Evolutionary conservation across 2,888 invertebrate species (phyloP).

Genomic region (Notodonta dromedarius): DNA sequence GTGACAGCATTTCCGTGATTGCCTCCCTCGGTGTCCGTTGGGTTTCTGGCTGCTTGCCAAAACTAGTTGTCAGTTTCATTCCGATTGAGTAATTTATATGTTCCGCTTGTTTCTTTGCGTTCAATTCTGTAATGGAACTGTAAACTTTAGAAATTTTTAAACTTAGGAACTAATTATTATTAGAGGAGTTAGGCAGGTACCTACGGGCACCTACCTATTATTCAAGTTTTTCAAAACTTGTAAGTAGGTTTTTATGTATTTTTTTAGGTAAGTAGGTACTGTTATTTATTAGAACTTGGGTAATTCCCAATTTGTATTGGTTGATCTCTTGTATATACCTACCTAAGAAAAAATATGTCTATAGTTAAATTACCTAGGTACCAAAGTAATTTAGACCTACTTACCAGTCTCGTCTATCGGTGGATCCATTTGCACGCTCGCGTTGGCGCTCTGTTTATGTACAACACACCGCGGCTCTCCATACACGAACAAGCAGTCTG

Average conservation of each 20-base stretch:
- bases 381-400: slow-evolving; percentile 2
- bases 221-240: too few relatives aligned
- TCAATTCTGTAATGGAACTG: slow-evolving; percentile 24
- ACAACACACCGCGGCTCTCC: slow-evolving; percentile 55
- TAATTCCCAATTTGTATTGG: too few relatives aligned
- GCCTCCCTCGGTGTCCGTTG: slow-evolving; percentile 4
- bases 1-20: slow-evolving; percentile 32
- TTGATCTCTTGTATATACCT: background rate
- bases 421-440: slow-evolving; percentile 36
- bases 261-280: too few relatives aligned
- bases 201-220: too few relatives aligned
- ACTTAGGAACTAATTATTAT: too few relatives aligned
- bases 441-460: slow-evolving; percentile 39
- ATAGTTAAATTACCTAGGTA: background rate
- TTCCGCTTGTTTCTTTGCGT: slow-evolving; percentile 10
- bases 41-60: background rate
- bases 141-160: too few relatives aligned
- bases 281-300: too few relatives aligned
- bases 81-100: slow-evolving; percentile 27
- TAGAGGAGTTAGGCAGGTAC: too few relatives aligned
- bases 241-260: too few relatives aligned
- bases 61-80: slow-evolving; percentile 20
- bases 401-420: slow-evolving; percentile 25
- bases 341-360: background rate
- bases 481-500: slow-evolving; percentile 64